Evolutionary conservation across 2,888 invertebrate species (phyloP), one percentile per base, ranked within the genome.

Genomic region (Xylocampa areola): DNA sequence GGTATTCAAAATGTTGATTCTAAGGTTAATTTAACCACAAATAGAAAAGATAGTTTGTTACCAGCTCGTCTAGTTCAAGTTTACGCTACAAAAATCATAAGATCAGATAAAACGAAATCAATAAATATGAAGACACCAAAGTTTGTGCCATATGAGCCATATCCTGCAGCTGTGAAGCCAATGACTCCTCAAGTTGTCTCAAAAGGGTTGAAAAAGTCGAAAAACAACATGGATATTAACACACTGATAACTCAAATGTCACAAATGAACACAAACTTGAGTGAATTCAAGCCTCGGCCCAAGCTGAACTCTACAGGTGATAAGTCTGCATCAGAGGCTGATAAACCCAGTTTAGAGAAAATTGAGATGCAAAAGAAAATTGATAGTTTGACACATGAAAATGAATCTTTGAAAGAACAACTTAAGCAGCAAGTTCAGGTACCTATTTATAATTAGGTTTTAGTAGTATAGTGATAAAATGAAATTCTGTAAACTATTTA

Each of bases 71-170:
- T 94, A 5, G 82, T 93, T 13, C 92, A 94, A 76, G 77, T 94
- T n/a, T 92, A 84, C 66, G 86, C 96, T 41, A 96, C 97, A 8
- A 96, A 95, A 74, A 92, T 96, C 62, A 90, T 96, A 27, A 94
- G 90, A 48, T 90, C 94, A 11, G 93, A 94, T 35, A 95, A 94
- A 70, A 95, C 95, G 74, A 93, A 93, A 41, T 91, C 94, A 33
- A 91, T 92, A 62, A 88, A 94, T 43, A 87, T 95, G 8, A 96
- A 96, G 77, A 96, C 96, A 69, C 97, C 97, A 0, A 97, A 97
- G 82, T 98, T 98, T 86, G 95, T 98, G 27, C 98, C 98, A 0
- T 97, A 97, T 73, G 98, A 98, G 81, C 98, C 98, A 0, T 98
- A 98, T 81, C 96, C 97, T 79, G 97, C 96, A 11, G 97, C 98